Percentiles rank a stretch among this genome's conserved stretches.
Evolutionary conservation across 2,797 vertebrate species (phyloP).

Genomic region (Knipowitschia caucasica): DNA sequence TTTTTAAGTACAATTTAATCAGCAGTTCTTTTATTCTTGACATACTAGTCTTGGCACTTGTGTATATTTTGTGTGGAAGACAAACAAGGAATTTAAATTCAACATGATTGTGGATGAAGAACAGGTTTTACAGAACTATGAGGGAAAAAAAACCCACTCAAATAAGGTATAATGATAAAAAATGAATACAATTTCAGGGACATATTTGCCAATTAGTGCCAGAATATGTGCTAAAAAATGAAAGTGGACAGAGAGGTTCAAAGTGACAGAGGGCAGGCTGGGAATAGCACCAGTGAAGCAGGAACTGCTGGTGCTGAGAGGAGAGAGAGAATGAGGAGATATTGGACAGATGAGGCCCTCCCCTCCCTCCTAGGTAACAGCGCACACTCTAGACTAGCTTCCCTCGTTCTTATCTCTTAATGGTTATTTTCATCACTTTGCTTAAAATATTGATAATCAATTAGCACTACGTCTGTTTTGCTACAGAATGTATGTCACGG

Average conservation of each 20-base stretch:
- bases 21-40: neutral
- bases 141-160: constrained; percentile 13
- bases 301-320: constrained; percentile 13
- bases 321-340: constrained; percentile 26
- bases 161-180: constrained; percentile 33
- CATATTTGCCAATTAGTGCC: constrained; percentile 42
- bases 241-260: constrained; percentile 24
- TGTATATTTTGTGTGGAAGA: constrained; percentile 18
- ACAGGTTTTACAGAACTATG: constrained; percentile 16
- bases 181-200: constrained; percentile 41
- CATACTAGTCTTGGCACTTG: neutral
- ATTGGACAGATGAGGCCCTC: constrained; percentile 47
- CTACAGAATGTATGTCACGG: constrained; percentile 95
- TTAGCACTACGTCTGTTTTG: constrained; percentile 98
- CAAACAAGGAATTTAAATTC: constrained; percentile 22
- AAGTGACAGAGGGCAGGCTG: constrained; percentile 14
- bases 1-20: neutral
- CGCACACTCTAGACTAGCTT: constrained; percentile 37
- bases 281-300: constrained; percentile 17
- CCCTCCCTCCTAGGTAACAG: constrained; percentile 36
- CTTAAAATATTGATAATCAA: constrained; percentile 99
- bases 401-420: constrained; percentile 85
- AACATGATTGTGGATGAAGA: constrained; percentile 20
- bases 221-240: constrained; percentile 27
- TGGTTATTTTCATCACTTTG: constrained; percentile 99